A percentile compares a stretch with the other conserved stretches of the same genome.
Conservation (phyloP, 2,113 vertebrate genomes). For the Campylorhamphus procurvoides region DNA sequence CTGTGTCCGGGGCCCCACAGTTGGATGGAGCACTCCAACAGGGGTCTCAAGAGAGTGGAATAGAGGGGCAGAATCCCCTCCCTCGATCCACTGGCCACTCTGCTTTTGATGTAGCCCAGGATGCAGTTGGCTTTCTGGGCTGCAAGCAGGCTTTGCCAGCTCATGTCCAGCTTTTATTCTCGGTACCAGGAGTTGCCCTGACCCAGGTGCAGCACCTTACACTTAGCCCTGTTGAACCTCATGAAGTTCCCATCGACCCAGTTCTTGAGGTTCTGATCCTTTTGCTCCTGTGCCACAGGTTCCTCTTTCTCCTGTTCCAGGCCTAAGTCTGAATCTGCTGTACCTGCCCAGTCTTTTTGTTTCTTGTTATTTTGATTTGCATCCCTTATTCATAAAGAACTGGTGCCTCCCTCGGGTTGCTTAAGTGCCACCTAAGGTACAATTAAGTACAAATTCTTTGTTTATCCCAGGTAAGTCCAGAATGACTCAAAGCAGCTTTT, state of each 20-base stretch:
- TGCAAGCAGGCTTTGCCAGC: neutral
- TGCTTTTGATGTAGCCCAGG: neutral
- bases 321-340: neutral
- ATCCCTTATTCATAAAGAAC: neutral
- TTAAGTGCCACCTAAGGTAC: neutral
- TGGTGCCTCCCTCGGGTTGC: neutral
- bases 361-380: neutral
- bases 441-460: neutral
- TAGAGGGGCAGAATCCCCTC: neutral
- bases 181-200: neutral
- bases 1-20: no score
- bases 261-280: neutral
- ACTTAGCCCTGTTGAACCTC: neutral
- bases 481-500: neutral
- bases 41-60: neutral
- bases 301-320: neutral
- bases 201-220: neutral
- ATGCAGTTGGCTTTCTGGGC: neutral
- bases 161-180: neutral
- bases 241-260: neutral
- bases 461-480: neutral
- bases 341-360: neutral
- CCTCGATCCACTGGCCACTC: accelerated
- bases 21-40: no score
- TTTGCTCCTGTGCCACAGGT: neutral